Evolutionary conservation across 2,888 invertebrate species (phyloP), one percentile per base, ranked within the genome.

Genomic region (Ctena decussata): DNA sequence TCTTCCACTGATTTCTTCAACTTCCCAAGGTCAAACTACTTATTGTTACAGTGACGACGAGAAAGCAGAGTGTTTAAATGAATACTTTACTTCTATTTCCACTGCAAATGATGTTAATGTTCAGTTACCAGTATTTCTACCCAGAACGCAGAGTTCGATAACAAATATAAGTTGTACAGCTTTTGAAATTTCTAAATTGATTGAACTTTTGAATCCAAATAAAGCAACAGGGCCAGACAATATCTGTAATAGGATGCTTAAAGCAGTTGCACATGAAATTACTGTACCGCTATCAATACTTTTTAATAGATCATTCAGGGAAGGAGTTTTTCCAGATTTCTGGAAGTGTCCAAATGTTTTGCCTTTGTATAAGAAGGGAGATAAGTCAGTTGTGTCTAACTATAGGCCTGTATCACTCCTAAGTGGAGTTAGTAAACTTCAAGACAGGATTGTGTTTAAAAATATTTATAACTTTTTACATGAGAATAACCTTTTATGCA

Each of bases 371-470:
- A 84, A 84, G 60, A 79, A 46, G n/a, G 87, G 80, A 35, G 65
- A 73, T 35, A 30, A 44, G 21, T 57, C 37, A n/a, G 6, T 41
- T 27, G n/a, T 71, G 0, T 39, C 70, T 35, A 80, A 86, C 65
- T 80, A 80, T 44, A 71, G 82, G 30, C 82, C 80, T 12, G 71
- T 86, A 41, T 82, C 87, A 27, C 60, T 84, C 8, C 73, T 84
- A n/a, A 84, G 80, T 53, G 71, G 73, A 18, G 69, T 82, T 44
- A 71, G 80, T 12, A 84, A 84, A 70, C 1, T 87, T 0, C 71
- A 84, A 70, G 85, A 88, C 80, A 44, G 83, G 21, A 30, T 78
- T 32, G 70, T 78, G 2, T 81, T 69, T 41, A 87, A 85, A 77
- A 65, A 81, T 53, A 15, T 88, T 0, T 81, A 83, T 60, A 84